Percentiles rank a stretch among this genome's conserved stretches.
These are phyloP conservation scores for Brachionichthys hirsutus DNA, from an alignment of 2,113 vertebrate genomes.

Conservation along the genomic window DNA sequence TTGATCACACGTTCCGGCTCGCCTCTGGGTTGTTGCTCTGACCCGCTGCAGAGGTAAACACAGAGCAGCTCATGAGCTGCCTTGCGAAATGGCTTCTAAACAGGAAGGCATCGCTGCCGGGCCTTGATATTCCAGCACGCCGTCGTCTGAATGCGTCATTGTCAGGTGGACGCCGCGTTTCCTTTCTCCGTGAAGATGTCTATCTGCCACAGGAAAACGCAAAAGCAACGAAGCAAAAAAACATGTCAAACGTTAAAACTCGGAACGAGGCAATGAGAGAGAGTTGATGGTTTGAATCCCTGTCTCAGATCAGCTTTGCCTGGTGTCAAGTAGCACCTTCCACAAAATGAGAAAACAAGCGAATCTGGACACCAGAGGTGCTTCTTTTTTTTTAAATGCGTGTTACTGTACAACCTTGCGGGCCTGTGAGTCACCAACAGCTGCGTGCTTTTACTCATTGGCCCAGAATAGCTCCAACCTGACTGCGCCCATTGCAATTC, in stretches of 20 bases:
- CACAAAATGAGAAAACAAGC: conserved; percentile 21
- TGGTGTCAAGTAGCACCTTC: conserved; percentile 12
- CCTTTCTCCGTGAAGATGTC: conserved; percentile 15
- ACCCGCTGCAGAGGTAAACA: conserved; percentile 45
- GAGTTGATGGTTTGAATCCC: conserved; percentile 8
- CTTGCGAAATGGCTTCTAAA: conserved; percentile 60
- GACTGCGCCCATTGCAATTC: conserved; percentile 6
- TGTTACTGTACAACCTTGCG: conserved; percentile 23
- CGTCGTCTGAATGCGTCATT: conserved; percentile 40
- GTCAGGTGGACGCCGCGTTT: conserved; percentile 34
- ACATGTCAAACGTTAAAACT: conserved; percentile 9
- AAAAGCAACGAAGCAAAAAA: background rate
- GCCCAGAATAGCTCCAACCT: conserved; percentile 40
- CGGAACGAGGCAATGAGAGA: conserved; percentile 9
- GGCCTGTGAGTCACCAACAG: conserved; percentile 46
- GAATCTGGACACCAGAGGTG: conserved; percentile 9
- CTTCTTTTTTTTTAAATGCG: conserved; percentile 28
- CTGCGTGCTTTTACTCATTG: conserved; percentile 26
- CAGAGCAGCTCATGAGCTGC: conserved; percentile 46
- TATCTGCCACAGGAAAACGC: background rate
- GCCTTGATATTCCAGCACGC: background rate
- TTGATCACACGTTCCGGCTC: conserved; percentile 53
- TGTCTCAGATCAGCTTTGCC: conserved; percentile 9
- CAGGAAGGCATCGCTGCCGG: conserved; percentile 57
- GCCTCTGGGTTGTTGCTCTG: conserved; percentile 44